Evolutionary conservation across 2,888 invertebrate species (phyloP).

Genomic region (Lumbricus terrestris): DNA sequence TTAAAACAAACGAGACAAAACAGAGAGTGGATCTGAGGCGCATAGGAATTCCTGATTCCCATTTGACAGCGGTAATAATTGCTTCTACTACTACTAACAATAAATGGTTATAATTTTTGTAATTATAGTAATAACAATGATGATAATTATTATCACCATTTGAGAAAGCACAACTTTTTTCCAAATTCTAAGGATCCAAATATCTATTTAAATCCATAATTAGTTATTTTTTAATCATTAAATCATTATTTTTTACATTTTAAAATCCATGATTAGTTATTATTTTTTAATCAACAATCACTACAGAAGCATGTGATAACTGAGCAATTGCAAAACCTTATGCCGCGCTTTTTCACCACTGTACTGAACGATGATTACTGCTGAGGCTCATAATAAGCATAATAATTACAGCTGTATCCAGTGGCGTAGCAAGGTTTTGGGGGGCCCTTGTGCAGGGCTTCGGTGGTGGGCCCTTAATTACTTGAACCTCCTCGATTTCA

Average conservation of each 20-base stretch:
- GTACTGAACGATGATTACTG: background rate
- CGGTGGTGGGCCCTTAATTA: too few species aligned
- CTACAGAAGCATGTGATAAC: background rate
- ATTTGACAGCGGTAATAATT: background rate
- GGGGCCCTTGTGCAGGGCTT: too few species aligned
- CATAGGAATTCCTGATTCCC: background rate
- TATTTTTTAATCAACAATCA: background rate
- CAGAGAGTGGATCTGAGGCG: constrained; percentile 22
- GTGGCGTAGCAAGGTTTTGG: too few species aligned
- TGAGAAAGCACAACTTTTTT: background rate
- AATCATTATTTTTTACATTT: too few species aligned
- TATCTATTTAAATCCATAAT: too few species aligned
- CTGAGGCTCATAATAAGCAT: background rate
- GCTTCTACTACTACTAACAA: too few species aligned
- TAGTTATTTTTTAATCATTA: too few species aligned
- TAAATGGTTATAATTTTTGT: background rate
- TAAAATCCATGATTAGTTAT: too few species aligned
- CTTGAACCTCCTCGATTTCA: too few species aligned
- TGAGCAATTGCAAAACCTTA: background rate
- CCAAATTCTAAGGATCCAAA: background rate
- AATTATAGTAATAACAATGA: too few species aligned
- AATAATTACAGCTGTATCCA: too few species aligned
- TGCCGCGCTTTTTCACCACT: background rate
- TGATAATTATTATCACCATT: background rate
- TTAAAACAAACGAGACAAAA: constrained; percentile 31